Evolutionary conservation across 2,888 invertebrate species (phyloP).

Genomic region (Drosophila demipolita): DNA sequence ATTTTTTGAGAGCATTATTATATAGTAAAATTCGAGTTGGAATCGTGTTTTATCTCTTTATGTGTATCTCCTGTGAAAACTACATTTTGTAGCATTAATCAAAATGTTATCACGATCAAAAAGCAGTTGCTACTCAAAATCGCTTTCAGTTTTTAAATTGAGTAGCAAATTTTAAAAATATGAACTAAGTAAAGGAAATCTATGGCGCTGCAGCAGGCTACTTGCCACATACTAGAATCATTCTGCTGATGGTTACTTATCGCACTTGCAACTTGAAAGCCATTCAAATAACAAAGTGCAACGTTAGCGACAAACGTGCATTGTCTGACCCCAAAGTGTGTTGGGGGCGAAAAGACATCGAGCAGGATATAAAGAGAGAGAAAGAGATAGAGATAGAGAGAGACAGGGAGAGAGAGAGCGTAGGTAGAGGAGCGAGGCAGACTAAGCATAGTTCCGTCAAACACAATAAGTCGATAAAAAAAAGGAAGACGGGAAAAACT

Average conservation of each 20-base stretch:
- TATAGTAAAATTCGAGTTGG: not conserved
- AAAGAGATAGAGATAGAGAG: not conserved
- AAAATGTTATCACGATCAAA: not conserved
- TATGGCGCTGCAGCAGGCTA: not conserved
- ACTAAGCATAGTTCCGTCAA: conserved; percentile 64
- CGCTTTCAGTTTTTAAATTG: not conserved
- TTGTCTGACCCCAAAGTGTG: conserved; percentile 27
- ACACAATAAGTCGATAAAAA: conserved; percentile 74
- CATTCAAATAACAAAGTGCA: conserved; percentile 39
- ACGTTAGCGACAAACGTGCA: conserved; percentile 28
- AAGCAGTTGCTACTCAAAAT: not conserved
- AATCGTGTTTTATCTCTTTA: not conserved
- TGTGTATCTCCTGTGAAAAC: too few relatives aligned
- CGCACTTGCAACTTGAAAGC: conserved; percentile 33
- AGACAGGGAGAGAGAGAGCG: not conserved
- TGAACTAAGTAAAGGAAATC: not conserved
- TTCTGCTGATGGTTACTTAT: conserved; percentile 25
- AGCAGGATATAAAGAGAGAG: not conserved
- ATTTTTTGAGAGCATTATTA: not conserved
- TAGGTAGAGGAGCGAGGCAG: conserved; percentile 30
- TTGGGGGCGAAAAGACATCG: not conserved
- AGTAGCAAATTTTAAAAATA: not conserved
- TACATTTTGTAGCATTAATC: not conserved
- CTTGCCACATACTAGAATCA: conserved; percentile 1
- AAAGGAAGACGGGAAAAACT: conserved; percentile 58